Percentiles rank a stretch among this genome's conserved stretches.
phyloP scores from a whole-genome alignment of 2,113 vertebrate species.

The Damaliscus lunatus region DNA sequence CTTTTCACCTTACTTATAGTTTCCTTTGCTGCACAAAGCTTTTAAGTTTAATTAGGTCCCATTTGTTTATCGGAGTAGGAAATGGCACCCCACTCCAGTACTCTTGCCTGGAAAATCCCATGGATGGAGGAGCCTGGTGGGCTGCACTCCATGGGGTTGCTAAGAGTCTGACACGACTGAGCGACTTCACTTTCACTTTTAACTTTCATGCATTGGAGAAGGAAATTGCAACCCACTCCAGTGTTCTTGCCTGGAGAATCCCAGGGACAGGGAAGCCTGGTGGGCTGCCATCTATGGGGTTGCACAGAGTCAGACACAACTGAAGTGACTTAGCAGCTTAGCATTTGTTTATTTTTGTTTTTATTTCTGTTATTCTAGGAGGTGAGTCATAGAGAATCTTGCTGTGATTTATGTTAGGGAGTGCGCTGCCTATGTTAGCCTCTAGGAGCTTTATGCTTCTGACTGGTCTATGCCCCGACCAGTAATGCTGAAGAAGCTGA shows the following conservation, averaged over 20 bases:
- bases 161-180: too few species aligned
- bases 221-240: too few species aligned
- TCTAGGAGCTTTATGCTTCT: background rate
- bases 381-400: background rate
- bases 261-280: too few species aligned
- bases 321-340: too few species aligned
- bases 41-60: background rate
- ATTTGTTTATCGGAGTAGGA: background rate
- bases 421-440: background rate
- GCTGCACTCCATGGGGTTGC: too few species aligned
- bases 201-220: too few species aligned
- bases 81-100: too few species aligned
- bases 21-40: background rate
- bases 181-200: too few species aligned
- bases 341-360: background rate
- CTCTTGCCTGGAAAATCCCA: too few species aligned
- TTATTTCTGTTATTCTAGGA: background rate
- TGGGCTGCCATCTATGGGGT: too few species aligned
- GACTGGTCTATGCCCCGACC: fast-evolving
- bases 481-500: background rate
- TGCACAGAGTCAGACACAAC: fast-evolving
- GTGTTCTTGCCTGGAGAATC: too few species aligned
- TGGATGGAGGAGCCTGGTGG: too few species aligned
- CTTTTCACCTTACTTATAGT: background rate
- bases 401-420: background rate